These are phyloP conservation scores for Monopis laevigella DNA, from an alignment of 2,888 invertebrate species.

Conservation along the genomic window DNA sequence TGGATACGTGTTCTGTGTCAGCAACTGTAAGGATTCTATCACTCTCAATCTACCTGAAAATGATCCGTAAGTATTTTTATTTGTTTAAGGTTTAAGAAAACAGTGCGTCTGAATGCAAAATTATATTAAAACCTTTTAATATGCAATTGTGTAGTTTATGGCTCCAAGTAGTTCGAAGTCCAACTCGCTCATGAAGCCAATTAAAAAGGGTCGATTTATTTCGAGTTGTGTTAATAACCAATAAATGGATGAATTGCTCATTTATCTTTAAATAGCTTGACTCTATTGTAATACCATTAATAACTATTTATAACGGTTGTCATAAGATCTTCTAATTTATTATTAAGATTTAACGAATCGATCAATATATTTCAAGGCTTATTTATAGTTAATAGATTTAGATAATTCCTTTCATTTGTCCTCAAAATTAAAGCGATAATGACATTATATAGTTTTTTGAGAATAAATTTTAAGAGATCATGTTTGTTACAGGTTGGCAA, in stretches of 20 bases:
- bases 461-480: not conserved
- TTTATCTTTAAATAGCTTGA: no score
- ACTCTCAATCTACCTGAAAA: constrained; percentile 80
- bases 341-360: no score
- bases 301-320: no score
- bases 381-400: not conserved
- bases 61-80: constrained; percentile 52
- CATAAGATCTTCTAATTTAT: no score
- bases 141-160: not conserved
- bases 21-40: constrained; percentile 74
- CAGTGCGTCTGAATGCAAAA: not conserved
- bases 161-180: not conserved
- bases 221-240: no score
- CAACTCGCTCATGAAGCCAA: constrained; percentile 1
- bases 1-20: constrained; percentile 85
- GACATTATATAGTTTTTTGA: no score
- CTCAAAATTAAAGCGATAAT: no score
- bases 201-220: constrained; percentile 5
- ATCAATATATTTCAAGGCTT: not conserved
- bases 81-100: not conserved
- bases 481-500: constrained; percentile 65
- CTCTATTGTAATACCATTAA: no score
- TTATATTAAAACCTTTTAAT: not conserved
- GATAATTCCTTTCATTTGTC: not conserved
- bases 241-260: no score